Evolutionary conservation across 2,888 invertebrate species (phyloP).

Genomic region (Esperia sulphurella): DNA sequence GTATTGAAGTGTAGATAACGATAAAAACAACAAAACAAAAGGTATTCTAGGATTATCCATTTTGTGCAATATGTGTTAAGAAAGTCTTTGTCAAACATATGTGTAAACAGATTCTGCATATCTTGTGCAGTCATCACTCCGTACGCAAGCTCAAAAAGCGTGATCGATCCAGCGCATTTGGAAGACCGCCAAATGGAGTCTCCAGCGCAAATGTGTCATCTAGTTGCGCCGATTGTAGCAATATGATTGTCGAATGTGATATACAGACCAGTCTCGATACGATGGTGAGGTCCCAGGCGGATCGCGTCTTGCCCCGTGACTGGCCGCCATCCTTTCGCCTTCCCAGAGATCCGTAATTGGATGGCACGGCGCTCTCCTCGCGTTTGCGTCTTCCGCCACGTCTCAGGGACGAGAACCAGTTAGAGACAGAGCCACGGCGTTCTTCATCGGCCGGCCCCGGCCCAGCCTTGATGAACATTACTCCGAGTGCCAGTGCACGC

Average conservation of each 20-base stretch:
- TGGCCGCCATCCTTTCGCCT: constrained; percentile 69
- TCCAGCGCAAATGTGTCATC: constrained; percentile 47
- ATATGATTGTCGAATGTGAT: constrained; percentile 8
- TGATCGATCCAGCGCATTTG: constrained; percentile 71
- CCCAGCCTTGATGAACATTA: constrained; percentile 76
- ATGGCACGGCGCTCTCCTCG: constrained; percentile 56
- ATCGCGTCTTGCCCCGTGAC: constrained; percentile 69
- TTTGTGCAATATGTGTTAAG: too few relatives aligned
- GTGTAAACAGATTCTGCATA: constrained; percentile 20
- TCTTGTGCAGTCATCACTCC: constrained; percentile 49
- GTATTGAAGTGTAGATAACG: background rate
- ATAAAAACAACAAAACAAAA: background rate
- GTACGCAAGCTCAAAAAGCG: constrained; percentile 53
- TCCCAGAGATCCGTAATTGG: constrained; percentile 75
- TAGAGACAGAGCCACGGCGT: constrained; percentile 84
- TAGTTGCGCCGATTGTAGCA: constrained; percentile 19
- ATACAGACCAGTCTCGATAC: constrained; percentile 79
- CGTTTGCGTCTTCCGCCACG: constrained; percentile 76
- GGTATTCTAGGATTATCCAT: too few relatives aligned
- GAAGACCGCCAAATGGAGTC: constrained; percentile 60
- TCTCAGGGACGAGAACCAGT: constrained; percentile 90
- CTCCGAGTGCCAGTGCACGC: constrained; percentile 56
- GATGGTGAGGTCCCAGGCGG: constrained; percentile 81
- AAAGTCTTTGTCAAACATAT: background rate
- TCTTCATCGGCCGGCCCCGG: constrained; percentile 75